A percentile compares a stretch with the other conserved stretches of the same genome.
These are phyloP conservation scores for Cryptocheilus praepositus DNA, from an alignment of 2,888 invertebrate species.

Conservation along the genomic window DNA sequence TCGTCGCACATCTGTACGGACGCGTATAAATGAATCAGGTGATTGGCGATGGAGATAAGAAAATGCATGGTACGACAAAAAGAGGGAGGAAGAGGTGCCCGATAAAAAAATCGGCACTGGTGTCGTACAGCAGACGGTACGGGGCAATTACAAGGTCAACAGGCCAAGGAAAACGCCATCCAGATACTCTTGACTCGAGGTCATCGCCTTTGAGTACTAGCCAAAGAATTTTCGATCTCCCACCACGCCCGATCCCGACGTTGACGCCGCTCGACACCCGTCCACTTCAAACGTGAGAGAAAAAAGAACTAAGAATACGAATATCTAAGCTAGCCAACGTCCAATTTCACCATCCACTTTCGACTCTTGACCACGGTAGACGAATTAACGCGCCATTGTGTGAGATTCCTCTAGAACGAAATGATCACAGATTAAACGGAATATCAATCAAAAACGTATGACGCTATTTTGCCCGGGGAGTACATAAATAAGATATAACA, in stretches of 20 bases:
- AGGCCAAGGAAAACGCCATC: conserved; percentile 58
- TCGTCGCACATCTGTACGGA: too few relatives aligned
- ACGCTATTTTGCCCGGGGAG: too few relatives aligned
- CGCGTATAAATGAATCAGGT: too few relatives aligned
- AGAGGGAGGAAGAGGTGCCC: conserved; percentile 16
- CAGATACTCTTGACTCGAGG: conserved; percentile 54
- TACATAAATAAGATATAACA: too few relatives aligned
- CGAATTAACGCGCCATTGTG: background rate
- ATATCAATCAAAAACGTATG: too few relatives aligned
- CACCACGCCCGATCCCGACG: conserved; percentile 25
- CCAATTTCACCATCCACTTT: too few relatives aligned
- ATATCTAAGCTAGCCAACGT: background rate
- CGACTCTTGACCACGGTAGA: background rate
- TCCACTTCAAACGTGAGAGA: background rate
- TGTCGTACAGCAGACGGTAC: conserved; percentile 41
- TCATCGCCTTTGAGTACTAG: conserved; percentile 51
- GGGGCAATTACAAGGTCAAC: conserved; percentile 58
- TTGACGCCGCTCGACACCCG: conserved; percentile 15
- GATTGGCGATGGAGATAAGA: background rate
- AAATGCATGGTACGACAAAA: conserved; percentile 22
- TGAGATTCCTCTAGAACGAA: background rate
- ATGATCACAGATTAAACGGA: too few relatives aligned
- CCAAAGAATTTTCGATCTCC: conserved; percentile 50
- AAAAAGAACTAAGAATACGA: background rate
- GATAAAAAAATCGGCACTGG: conserved; percentile 44